phyloP scores from a whole-genome alignment of 2,888 invertebrate genomes.

The Protodeltote pygarga region DNA sequence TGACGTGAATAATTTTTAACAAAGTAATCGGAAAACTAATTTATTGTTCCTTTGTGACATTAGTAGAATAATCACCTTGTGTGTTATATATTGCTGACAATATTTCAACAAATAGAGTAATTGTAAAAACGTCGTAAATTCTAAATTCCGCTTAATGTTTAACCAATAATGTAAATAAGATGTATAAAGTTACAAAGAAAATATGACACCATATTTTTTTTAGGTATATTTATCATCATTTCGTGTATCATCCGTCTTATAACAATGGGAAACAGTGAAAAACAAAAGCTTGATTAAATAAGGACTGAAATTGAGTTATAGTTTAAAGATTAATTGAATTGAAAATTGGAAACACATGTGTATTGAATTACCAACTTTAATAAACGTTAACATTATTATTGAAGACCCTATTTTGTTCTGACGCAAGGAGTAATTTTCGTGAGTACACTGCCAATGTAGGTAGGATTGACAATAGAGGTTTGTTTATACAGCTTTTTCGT shows the following conservation, averaged over 20 bases:
- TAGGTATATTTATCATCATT: slow-evolving; percentile 17
- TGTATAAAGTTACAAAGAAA: slow-evolving; percentile 25
- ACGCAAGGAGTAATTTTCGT: slow-evolving; percentile 41
- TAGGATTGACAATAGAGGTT: slow-evolving; percentile 50
- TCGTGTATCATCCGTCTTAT: background rate
- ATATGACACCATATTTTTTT: slow-evolving; percentile 22
- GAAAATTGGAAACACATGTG: slow-evolving; percentile 8
- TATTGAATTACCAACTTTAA: slow-evolving; percentile 1
- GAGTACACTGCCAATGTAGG: slow-evolving; percentile 32
- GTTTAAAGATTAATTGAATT: slow-evolving; percentile 3
- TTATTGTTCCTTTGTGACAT: too few species aligned
- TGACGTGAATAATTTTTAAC: too few species aligned
- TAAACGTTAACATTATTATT: slow-evolving; percentile 28
- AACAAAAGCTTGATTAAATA: slow-evolving; percentile 8
- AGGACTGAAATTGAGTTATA: slow-evolving; percentile 4
- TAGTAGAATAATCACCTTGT: slow-evolving; percentile 14
- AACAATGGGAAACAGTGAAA: too few species aligned
- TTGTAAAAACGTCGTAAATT: slow-evolving; percentile 18
- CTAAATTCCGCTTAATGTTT: slow-evolving; percentile 12
- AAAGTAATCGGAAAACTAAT: too few species aligned
- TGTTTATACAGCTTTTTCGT: slow-evolving; percentile 68
- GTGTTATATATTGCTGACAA: slow-evolving; percentile 9
- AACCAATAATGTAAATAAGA: slow-evolving; percentile 25
- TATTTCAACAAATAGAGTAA: slow-evolving; percentile 17
- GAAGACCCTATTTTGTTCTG: slow-evolving; percentile 33